Evolutionary conservation across 1,140 invertebrate species (phyloP).

Genomic region (Saxidomus purpurata): DNA sequence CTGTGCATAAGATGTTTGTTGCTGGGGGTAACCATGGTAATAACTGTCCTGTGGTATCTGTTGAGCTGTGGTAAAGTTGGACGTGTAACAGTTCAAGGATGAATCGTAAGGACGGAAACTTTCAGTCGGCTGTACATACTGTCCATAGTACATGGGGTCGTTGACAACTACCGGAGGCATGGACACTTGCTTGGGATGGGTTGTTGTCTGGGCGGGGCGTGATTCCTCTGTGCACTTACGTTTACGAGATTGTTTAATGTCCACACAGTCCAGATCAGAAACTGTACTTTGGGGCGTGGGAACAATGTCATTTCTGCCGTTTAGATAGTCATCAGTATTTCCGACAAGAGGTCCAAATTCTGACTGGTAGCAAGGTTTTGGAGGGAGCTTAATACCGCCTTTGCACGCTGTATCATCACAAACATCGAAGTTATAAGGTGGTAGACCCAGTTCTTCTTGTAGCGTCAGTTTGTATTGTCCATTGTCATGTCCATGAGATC

Average conservation of each 20-base stretch:
- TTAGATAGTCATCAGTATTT: conserved; percentile 16
- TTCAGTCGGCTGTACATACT: not conserved
- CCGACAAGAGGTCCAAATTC: not conserved
- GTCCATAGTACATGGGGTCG: not conserved
- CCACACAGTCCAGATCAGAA: not conserved
- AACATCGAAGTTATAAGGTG: not conserved
- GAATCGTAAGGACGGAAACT: not conserved
- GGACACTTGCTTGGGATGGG: not conserved
- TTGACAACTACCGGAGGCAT: not conserved
- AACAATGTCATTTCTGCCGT: conserved; percentile 25
- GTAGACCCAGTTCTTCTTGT: conserved; percentile 29
- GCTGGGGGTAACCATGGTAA: conserved; percentile 6
- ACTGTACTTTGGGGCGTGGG: not conserved
- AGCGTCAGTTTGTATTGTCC: not conserved
- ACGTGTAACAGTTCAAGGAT: not conserved
- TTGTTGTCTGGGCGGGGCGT: not conserved
- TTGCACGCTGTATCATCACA: not conserved
- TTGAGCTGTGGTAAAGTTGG: not conserved
- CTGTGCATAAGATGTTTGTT: not conserved
- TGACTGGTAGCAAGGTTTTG: not conserved
- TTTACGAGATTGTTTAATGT: not conserved
- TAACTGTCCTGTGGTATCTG: not conserved
- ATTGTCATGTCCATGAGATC: not conserved
- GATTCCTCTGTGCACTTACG: not conserved
- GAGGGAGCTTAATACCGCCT: not conserved